Base-by-base conservation (phyloP, 2,113 vertebrate genomes). In the Meles meles region DNA sequence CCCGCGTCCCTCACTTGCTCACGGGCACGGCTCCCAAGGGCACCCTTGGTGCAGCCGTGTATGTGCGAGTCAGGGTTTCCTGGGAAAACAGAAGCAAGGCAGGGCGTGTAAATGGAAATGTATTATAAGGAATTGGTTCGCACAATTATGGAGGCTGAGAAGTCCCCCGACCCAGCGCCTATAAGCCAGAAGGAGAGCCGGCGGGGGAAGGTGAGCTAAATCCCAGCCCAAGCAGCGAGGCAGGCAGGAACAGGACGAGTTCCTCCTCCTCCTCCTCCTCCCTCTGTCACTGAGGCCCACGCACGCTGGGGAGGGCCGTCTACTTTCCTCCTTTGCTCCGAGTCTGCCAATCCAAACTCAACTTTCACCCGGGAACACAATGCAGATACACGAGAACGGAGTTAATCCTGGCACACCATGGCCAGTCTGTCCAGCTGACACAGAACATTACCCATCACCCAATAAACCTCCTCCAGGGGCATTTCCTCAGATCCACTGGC, bases 231-330 rank as follows among this genome's bases (percentile, higher is more conserved):
- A 7, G 76, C 47, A 6, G 17, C 4, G 0, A 52, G 76, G 44
- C 47, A 47, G 47, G 52, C 52, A 55, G 52, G 52, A 21, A 34
- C 20, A 3, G 10, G 29, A 20, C 17, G 2, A 12, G 34, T 29
- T 47, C 27, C 39, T 76, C 44, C 44, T 34, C 76, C 76, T 10
- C 17, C 29, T n/a, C n/a, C n/a, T n/a, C n/a, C 47, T 11, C 31
- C 44, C 15, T 20, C 44, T 6, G 2, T 44, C 4, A 2, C 27
- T 11, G 44, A 52, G 44, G 9, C 44, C 74, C 42, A 8, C 7
- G 5, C 17, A 0, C 9, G 3, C 2, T 9, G 76, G 37, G 17
- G 29, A 34, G 17, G 47, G 18, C 29, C 18, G 3, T 1, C 31
- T 20, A 20, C 76, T 34, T 21, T 79, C 17, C 76, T 20, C 47